A percentile compares a stretch with the other conserved stretches of the same genome.
Conservation (phyloP, 2,888 invertebrate genomes). For the Macaria notata region DNA sequence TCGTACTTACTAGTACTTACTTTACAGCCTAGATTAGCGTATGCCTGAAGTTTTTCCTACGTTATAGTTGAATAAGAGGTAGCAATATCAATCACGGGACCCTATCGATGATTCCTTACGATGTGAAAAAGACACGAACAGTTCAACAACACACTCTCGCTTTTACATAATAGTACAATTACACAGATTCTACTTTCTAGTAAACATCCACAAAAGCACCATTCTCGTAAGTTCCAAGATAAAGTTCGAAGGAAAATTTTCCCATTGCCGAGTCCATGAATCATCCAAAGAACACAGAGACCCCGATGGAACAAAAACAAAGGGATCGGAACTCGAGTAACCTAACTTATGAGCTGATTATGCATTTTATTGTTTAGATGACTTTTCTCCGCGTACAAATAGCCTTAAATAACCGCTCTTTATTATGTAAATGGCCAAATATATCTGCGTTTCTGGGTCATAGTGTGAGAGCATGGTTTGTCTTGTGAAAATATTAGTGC, state of each 20-base stretch:
- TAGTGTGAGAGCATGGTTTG: slow-evolving; percentile 33
- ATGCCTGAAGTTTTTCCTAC: too few relatives aligned
- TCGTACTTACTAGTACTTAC: too few relatives aligned
- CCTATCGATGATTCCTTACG: too few relatives aligned
- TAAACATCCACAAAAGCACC: too few relatives aligned
- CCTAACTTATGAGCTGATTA: slow-evolving; percentile 64
- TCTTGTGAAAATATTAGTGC: slow-evolving; percentile 18
- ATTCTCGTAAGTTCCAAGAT: background rate
- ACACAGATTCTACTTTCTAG: too few relatives aligned
- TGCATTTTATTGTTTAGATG: slow-evolving; percentile 60
- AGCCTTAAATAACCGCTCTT: slow-evolving; percentile 53
- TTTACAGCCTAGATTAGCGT: too few relatives aligned
- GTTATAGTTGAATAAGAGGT: too few relatives aligned
- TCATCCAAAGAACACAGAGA: slow-evolving; percentile 20
- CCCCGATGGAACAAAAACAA: slow-evolving; percentile 45
- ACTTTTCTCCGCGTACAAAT: slow-evolving; percentile 62
- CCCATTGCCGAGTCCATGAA: slow-evolving; percentile 17
- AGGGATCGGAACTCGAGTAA: slow-evolving; percentile 20
- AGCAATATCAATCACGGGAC: too few relatives aligned
- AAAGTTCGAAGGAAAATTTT: slow-evolving; percentile 11
- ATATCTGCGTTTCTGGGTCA: slow-evolving; percentile 46
- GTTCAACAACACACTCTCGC: too few relatives aligned
- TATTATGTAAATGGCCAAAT: slow-evolving; percentile 62
- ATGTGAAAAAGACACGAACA: too few relatives aligned
- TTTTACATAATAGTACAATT: too few relatives aligned